A percentile compares a stretch with the other conserved stretches of the same genome.
Conservation (phyloP, 2,888 invertebrate genomes). For the Formica aserva region DNA sequence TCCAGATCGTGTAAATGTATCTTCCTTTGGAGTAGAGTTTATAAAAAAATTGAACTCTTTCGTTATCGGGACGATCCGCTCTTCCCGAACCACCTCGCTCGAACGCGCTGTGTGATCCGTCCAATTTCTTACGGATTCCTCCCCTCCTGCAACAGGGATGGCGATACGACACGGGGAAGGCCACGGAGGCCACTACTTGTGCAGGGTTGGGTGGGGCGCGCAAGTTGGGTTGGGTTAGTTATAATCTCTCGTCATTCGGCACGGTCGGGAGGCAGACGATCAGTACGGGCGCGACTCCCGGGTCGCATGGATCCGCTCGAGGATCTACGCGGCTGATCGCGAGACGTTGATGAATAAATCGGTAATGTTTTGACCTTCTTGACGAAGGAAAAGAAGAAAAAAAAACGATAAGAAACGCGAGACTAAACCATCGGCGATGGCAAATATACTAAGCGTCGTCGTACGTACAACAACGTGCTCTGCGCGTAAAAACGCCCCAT, state of each 20-base stretch:
- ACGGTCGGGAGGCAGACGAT: constrained; percentile 64
- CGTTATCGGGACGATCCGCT: background rate
- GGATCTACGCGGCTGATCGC: constrained; percentile 35
- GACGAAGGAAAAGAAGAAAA: background rate
- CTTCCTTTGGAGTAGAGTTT: background rate
- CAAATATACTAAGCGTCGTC: constrained; percentile 20
- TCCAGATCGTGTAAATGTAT: background rate
- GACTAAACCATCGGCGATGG: constrained; percentile 46
- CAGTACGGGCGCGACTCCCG: constrained; percentile 82
- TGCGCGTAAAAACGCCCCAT: background rate
- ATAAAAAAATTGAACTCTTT: background rate
- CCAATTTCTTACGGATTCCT: background rate
- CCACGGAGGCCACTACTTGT: constrained; percentile 32
- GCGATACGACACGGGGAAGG: background rate
- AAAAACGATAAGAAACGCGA: background rate
- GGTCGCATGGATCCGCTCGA: constrained; percentile 78
- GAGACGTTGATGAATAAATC: constrained; percentile 24
- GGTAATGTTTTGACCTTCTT: constrained; percentile 20
- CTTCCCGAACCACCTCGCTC: background rate
- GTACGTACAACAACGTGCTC: constrained; percentile 23
- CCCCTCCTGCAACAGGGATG: constrained; percentile 14
- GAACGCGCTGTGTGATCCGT: background rate
- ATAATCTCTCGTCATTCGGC: constrained; percentile 54
- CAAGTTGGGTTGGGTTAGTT: constrained; percentile 51
- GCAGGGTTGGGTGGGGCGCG: constrained; percentile 64